A percentile compares a stretch with the other conserved stretches of the same genome.
phyloP scores from a whole-genome alignment of 2,113 vertebrate species.

The Nothocercus julius region DNA sequence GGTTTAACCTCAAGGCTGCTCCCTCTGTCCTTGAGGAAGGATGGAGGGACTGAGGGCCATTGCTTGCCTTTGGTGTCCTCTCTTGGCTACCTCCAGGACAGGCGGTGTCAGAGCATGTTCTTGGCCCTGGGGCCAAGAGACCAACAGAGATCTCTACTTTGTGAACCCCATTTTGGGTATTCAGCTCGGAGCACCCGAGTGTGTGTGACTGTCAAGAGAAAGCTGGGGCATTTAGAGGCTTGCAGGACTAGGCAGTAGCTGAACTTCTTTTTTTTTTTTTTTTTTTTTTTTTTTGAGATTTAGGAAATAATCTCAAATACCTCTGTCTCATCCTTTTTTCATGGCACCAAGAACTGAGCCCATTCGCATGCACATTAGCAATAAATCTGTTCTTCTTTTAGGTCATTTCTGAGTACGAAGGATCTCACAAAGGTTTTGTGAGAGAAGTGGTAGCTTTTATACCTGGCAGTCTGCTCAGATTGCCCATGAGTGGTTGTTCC shows the following conservation, averaged over 20 bases:
- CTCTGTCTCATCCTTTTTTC: not conserved
- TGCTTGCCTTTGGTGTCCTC: not conserved
- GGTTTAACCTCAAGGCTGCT: not conserved
- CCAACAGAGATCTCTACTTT: not conserved
- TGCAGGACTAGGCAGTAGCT: not conserved
- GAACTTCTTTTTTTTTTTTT: not conserved
- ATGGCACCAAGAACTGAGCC: not conserved
- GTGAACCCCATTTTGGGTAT: not conserved
- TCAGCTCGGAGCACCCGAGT: not conserved
- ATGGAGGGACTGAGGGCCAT: not conserved
- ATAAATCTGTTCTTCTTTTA: not conserved
- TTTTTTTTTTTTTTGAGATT: not conserved
- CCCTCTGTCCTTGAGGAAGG: not conserved
- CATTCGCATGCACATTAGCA: not conserved
- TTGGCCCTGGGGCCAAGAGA: not conserved
- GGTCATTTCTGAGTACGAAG: accelerated
- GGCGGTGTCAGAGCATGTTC: not conserved
- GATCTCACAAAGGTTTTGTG: not conserved
- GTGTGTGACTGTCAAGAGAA: not conserved
- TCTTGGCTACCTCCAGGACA: not conserved
- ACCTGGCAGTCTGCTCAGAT: not conserved
- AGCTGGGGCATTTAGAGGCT: not conserved
- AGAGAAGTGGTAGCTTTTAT: not conserved
- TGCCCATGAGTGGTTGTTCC: not conserved
- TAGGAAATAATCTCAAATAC: not conserved